phyloP scores from a whole-genome alignment of 2,113 vertebrate species.

The Python bivittatus region DNA sequence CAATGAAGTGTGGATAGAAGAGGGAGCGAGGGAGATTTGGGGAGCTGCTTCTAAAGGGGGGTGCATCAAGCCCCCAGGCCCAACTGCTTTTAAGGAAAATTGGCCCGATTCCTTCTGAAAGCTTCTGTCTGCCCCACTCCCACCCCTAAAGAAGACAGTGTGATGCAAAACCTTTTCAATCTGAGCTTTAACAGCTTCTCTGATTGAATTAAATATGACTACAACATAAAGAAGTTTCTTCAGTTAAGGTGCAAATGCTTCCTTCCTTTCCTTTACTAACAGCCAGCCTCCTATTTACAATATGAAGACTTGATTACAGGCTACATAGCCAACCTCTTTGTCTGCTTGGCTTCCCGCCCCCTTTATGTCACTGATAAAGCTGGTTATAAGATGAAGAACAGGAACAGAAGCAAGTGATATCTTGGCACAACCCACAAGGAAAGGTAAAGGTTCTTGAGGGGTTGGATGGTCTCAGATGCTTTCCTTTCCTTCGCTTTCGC shows the following conservation, averaged over 20 bases:
- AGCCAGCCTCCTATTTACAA: constrained; percentile 51
- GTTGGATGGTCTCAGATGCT: neutral
- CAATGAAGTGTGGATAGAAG: constrained; percentile 46
- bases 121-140: constrained; percentile 29
- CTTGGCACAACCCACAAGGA: constrained; percentile 31
- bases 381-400: constrained; percentile 59
- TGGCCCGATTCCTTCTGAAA: constrained; percentile 46
- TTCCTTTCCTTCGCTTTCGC: rapidly evolving
- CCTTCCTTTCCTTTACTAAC: constrained; percentile 42
- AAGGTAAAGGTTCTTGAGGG: constrained; percentile 10
- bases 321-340: constrained; percentile 49
- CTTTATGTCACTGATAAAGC: constrained; percentile 61
- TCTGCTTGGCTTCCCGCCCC: neutral
- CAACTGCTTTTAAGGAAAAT: constrained; percentile 45
- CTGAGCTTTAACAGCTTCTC: constrained; percentile 47
- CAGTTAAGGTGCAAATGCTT: constrained; percentile 38
- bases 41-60: neutral
- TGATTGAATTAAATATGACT: constrained; percentile 63
- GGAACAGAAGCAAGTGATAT: constrained; percentile 56
- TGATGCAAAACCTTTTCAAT: constrained; percentile 50
- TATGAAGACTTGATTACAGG: constrained; percentile 64
- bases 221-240: constrained; percentile 47
- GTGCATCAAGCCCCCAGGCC: constrained; percentile 49
- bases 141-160: constrained; percentile 35
- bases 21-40: no score